Percentiles rank a stretch among this genome's conserved stretches.
phyloP scores from a whole-genome alignment of 2,797 vertebrate genomes.

The Brachymystax lenok region DNA sequence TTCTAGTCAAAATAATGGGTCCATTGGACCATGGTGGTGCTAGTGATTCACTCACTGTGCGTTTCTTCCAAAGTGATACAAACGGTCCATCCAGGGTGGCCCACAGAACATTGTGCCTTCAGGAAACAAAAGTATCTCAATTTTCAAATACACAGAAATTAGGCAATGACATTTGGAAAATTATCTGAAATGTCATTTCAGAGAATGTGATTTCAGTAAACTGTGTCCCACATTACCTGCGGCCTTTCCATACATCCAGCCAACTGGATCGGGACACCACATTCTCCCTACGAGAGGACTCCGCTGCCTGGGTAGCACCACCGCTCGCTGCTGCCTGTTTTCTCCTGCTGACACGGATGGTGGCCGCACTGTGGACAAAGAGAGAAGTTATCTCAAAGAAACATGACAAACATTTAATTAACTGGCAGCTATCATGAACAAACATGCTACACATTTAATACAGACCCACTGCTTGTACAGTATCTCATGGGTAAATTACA shows the following conservation, averaged over 20 bases:
- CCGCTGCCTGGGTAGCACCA: neutral
- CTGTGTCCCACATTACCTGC: constrained; percentile 62
- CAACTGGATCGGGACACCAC: constrained; percentile 69
- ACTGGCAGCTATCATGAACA: neutral
- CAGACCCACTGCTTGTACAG: neutral
- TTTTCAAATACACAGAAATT: no score
- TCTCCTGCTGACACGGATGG: constrained; percentile 78
- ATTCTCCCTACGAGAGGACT: constrained; percentile 26
- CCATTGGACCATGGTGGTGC: neutral
- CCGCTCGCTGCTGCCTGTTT: constrained; percentile 36
- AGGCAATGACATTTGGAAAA: neutral
- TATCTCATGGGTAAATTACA: no score
- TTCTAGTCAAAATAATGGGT: neutral
- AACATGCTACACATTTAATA: neutral
- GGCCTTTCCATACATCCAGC: constrained; percentile 78
- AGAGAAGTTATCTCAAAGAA: neutral
- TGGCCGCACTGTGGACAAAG: constrained; percentile 63
- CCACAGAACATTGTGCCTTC: constrained; percentile 77
- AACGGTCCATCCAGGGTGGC: constrained; percentile 70
- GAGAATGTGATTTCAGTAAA: neutral
- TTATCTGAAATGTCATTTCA: neutral
- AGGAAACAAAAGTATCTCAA: constrained; percentile 14
- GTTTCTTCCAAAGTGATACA: constrained; percentile 79
- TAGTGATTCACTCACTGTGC: constrained; percentile 65
- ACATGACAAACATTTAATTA: neutral